Evolutionary conservation across 1,140 invertebrate genomes (phyloP).

Genomic region (Calycopis cecrops): DNA sequence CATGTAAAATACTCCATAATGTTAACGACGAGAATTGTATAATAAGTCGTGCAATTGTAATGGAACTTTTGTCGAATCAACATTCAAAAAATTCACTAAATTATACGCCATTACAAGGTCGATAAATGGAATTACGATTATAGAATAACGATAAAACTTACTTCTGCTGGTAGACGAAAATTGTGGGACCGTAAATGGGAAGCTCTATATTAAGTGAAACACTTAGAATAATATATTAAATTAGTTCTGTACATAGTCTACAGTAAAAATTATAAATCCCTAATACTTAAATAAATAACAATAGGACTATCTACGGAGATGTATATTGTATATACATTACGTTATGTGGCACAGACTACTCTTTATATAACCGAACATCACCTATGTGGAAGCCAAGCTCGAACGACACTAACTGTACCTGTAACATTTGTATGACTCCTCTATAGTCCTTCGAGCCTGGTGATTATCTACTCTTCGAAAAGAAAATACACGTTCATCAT

Average conservation of each 20-base stretch:
- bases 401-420: not conserved
- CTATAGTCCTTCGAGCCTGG: slow-evolving; percentile 13
- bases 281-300: slow-evolving; percentile 66
- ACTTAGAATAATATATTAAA: slow-evolving; percentile 53
- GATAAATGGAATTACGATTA: too few relatives aligned
- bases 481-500: not conserved
- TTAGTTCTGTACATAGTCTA: slow-evolving; percentile 57
- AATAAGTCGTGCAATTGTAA: too few relatives aligned
- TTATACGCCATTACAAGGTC: too few relatives aligned
- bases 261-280: slow-evolving; percentile 61
- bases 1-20: too few relatives aligned
- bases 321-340: slow-evolving; percentile 66
- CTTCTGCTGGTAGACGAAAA: slow-evolving; percentile 49
- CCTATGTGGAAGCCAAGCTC: slow-evolving; percentile 11
- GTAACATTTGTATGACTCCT: slow-evolving; percentile 2
- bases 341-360: slow-evolving; percentile 66
- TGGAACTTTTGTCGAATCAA: too few relatives aligned
- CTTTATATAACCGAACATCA: slow-evolving; percentile 24
- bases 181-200: slow-evolving; percentile 50
- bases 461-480: slow-evolving; percentile 13
- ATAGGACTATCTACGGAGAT: slow-evolving; percentile 64
- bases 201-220: slow-evolving; percentile 63
- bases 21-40: too few relatives aligned
- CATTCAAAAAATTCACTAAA: too few relatives aligned
- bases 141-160: slow-evolving; percentile 5